Conservation (phyloP, 2,113 vertebrate species). For the Martes martes region DNA sequence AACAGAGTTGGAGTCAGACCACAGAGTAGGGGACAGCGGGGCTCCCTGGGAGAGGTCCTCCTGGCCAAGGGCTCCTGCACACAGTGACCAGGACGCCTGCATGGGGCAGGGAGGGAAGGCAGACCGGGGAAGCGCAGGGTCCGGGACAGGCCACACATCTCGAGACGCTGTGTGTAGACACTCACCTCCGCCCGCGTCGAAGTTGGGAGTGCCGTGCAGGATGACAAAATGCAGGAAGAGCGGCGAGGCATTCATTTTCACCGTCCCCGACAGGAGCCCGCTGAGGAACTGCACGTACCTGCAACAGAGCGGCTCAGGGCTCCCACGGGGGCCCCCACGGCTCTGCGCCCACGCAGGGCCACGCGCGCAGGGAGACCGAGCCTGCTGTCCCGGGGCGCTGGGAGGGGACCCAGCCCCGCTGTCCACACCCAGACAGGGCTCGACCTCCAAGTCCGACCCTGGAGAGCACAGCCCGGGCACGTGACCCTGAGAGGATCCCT, state of each 20-base stretch:
- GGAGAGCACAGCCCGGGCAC: rapidly evolving
- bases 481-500: rapidly evolving
- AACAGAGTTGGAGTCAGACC: not conserved
- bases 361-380: rapidly evolving
- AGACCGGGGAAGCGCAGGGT: rapidly evolving
- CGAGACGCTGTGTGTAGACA: rapidly evolving
- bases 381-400: rapidly evolving
- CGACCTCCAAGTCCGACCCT: not conserved
- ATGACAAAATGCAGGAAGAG: constrained; percentile 94
- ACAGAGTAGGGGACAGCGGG: not conserved
- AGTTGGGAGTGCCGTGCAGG: constrained; percentile 91
- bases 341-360: rapidly evolving
- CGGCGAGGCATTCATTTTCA: constrained; percentile 94
- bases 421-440: too few relatives aligned
- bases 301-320: not conserved
- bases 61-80: not conserved
- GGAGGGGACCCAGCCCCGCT: too few relatives aligned
- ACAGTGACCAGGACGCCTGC: too few relatives aligned
- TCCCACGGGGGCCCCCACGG: rapidly evolving
- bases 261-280: constrained; percentile 91
- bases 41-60: not conserved
- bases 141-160: rapidly evolving
- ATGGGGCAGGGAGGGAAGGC: not conserved
- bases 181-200: constrained; percentile 90
- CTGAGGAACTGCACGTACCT: constrained; percentile 96